Evolutionary conservation across 1,140 invertebrate genomes (phyloP).

Genomic region (Pomacea maculata): DNA sequence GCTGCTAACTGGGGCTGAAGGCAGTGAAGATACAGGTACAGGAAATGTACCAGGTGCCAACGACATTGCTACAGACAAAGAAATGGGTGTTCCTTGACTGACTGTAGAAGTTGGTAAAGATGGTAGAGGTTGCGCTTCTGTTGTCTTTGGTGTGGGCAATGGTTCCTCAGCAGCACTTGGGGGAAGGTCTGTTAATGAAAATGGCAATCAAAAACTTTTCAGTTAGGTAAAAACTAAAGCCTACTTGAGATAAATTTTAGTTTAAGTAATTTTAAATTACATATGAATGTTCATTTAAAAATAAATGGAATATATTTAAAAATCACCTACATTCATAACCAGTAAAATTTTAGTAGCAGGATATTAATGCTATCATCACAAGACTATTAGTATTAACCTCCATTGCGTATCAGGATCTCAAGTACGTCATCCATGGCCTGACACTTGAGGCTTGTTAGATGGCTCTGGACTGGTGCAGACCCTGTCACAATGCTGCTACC

Average conservation of each 20-base stretch:
- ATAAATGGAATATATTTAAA: too few species aligned
- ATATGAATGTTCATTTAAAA: too few species aligned
- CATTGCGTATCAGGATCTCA: conserved; percentile 94
- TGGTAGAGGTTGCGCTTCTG: conserved; percentile 35
- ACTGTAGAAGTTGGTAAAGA: background rate
- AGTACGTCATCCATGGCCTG: conserved; percentile 93
- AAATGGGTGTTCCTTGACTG: background rate
- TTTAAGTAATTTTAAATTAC: too few species aligned
- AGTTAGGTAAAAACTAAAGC: too few species aligned
- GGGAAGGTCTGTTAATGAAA: conserved; percentile 75
- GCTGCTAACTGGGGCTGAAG: conserved; percentile 5
- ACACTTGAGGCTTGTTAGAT: conserved; percentile 72
- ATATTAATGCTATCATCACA: too few species aligned
- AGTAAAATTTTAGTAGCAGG: too few species aligned
- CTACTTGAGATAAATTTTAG: too few species aligned
- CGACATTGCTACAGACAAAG: background rate
- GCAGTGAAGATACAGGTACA: background rate
- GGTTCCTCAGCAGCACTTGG: conserved; percentile 84
- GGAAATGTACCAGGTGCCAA: conserved; percentile 1
- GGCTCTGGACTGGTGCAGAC: conserved; percentile 30
- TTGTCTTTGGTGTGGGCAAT: conserved; percentile 73
- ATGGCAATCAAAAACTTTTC: conserved; percentile 21
- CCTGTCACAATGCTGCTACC: conserved; percentile 1
- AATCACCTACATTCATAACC: too few species aligned
- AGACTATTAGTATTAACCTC: conserved; percentile 64